Base-by-base conservation (phyloP, 2,113 vertebrate genomes). In the Colossoma macropomum region DNA sequence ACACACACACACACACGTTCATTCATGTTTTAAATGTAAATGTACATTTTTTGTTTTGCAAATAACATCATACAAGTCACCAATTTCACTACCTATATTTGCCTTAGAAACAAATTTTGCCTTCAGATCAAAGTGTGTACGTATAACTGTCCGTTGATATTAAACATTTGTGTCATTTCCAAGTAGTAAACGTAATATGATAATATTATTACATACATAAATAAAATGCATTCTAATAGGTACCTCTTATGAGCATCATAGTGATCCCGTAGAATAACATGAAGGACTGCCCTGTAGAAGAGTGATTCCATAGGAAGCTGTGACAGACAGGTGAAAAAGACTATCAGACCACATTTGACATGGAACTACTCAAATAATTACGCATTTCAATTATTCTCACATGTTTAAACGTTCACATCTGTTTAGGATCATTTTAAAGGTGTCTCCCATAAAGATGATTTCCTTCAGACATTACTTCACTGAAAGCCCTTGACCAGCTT, bases 241-340 rank as follows among this genome's bases (percentile, higher is more conserved):
- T 92, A 99, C 98, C 97, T 98, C 95, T 95, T 97, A 83, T 92
- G 92, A 87, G 94, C 90, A 88, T 94, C 89, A 84, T 97, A 99
- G 62, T 92, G 95, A 89, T 99, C 97, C 92, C 95, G 95, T 87
- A 98, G 93, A 90, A 99, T 97, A 82, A 96, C 96, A 68, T 99
- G 98, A 75, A 99, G 96, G 50, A 99, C 95, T 1, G 97, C 98
- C 87, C 98, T 95, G 92, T 96, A 99, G 92, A 99, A 99, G 86
- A 99, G 90, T 38, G 98, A 99, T 89, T 98, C 96, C 84, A 94
- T 96, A 85, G 97, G 94, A 79, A 99, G 95, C 97, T 99, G 93
- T 9, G 88, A 92, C 87, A 70, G 74, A 86, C 52, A 87, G 85
- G 70, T 79, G 88, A 90, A 32, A 27, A 27, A 54, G 2, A 8